A percentile compares a stretch with the other conserved stretches of the same genome.
Evolutionary conservation across 2,888 invertebrate genomes (phyloP).

Genomic region (Tenthredo livida): DNA sequence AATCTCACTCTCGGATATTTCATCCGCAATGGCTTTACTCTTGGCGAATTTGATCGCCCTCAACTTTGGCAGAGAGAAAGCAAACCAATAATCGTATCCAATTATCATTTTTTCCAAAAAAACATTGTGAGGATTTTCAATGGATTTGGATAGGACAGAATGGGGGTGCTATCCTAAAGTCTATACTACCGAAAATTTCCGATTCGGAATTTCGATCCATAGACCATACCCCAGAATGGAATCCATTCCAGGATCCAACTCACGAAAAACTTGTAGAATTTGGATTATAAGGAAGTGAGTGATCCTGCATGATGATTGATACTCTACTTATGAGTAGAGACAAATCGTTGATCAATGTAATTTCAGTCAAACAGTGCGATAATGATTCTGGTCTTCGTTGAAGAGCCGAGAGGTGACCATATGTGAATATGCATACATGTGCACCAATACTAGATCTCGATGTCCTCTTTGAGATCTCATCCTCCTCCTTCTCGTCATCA

Average conservation of each 20-base stretch:
- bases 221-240: too few species aligned
- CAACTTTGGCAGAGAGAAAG: not conserved
- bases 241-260: too few species aligned
- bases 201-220: too few species aligned
- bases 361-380: not conserved
- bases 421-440: not conserved
- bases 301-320: not conserved
- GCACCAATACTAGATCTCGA: not conserved
- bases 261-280: not conserved
- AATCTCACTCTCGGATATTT: not conserved
- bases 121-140: too few species aligned
- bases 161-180: too few species aligned
- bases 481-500: constrained; percentile 11
- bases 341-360: not conserved
- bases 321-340: not conserved
- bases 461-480: not conserved
- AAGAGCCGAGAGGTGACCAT: not conserved
- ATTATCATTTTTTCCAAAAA: not conserved
- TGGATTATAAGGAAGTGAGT: not conserved
- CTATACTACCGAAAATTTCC: too few species aligned
- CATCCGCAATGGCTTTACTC: not conserved
- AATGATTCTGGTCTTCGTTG: not conserved
- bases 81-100: not conserved
- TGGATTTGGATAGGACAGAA: too few species aligned
- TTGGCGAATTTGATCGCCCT: too few species aligned